Conservation (phyloP, 2,113 vertebrate genomes). For the Ceyx melanurus region DNA sequence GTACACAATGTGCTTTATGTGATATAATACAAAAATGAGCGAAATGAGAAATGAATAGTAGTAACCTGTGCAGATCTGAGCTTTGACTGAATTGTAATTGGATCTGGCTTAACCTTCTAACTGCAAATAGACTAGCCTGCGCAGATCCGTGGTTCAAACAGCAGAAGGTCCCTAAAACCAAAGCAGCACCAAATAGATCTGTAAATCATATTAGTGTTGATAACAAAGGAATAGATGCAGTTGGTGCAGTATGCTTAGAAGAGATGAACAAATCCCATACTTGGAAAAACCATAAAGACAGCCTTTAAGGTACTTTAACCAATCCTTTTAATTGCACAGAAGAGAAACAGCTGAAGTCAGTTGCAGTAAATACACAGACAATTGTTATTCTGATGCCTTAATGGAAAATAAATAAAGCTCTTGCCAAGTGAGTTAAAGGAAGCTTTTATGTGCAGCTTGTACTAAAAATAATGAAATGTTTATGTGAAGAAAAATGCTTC, state of each 20-base stretch:
- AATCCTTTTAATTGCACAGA: conserved; percentile 66
- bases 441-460: conserved; percentile 54
- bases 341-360: conserved; percentile 44
- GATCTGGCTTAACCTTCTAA: conserved; percentile 77
- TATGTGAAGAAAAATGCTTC: conserved; percentile 57
- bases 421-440: conserved; percentile 63
- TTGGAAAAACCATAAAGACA: conserved; percentile 7
- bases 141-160: conserved; percentile 67
- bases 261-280: not conserved
- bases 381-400: conserved; percentile 67
- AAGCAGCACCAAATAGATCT: conserved; percentile 66
- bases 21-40: not conserved
- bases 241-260: conserved; percentile 3
- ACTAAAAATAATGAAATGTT: conserved; percentile 66
- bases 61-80: not conserved
- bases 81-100: conserved; percentile 66
- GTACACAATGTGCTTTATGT: not conserved
- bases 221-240: conserved; percentile 67
- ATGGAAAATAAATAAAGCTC: conserved; percentile 73
- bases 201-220: conserved; percentile 70
- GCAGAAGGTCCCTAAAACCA: conserved; percentile 66
- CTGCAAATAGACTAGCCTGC: conserved; percentile 68
- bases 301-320: conserved; percentile 44
- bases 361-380: conserved; percentile 66
- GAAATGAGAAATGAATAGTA: conserved; percentile 19